A percentile compares a stretch with the other conserved stretches of the same genome.
Evolutionary conservation across 2,113 vertebrate species (phyloP).

Genomic region (Bettongia penicillata): DNA sequence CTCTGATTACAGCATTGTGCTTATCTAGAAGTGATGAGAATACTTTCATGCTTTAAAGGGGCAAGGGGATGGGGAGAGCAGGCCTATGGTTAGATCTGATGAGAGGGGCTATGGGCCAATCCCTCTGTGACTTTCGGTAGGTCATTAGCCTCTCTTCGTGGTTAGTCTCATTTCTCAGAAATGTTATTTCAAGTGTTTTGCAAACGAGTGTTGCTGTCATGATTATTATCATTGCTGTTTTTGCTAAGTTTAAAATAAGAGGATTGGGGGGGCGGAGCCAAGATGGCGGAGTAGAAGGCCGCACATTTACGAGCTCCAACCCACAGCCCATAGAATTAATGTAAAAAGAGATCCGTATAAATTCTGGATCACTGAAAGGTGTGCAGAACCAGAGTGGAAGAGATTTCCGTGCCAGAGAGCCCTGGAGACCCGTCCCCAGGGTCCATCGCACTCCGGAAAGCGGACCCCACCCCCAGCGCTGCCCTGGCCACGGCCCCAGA

Average conservation of each 20-base stretch:
- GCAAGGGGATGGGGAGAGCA: neutral
- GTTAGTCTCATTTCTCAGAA: neutral
- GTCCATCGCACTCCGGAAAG: too few relatives aligned
- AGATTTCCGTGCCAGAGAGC: too few relatives aligned
- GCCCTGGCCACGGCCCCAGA: too few relatives aligned
- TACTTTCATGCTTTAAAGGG: conserved; percentile 44
- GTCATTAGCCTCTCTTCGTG: neutral
- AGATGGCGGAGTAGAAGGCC: too few relatives aligned
- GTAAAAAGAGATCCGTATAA: too few relatives aligned
- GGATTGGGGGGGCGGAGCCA: too few relatives aligned
- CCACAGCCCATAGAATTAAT: too few relatives aligned
- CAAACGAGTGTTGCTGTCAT: neutral
- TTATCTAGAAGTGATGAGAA: conserved; percentile 24
- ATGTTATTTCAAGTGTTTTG: neutral
- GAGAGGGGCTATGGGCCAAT: neutral
- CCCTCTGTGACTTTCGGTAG: neutral
- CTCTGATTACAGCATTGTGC: conserved; percentile 30
- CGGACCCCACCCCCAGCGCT: too few relatives aligned
- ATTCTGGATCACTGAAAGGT: too few relatives aligned
- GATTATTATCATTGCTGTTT: neutral
- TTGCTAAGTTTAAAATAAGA: neutral
- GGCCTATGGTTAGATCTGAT: conserved; percentile 19
- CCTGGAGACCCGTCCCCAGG: too few relatives aligned
- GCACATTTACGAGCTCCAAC: too few relatives aligned
- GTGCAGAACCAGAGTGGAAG: too few relatives aligned